These are phyloP conservation scores for Carcina quercana DNA, from an alignment of 2,888 invertebrate genomes.

Conservation along the genomic window DNA sequence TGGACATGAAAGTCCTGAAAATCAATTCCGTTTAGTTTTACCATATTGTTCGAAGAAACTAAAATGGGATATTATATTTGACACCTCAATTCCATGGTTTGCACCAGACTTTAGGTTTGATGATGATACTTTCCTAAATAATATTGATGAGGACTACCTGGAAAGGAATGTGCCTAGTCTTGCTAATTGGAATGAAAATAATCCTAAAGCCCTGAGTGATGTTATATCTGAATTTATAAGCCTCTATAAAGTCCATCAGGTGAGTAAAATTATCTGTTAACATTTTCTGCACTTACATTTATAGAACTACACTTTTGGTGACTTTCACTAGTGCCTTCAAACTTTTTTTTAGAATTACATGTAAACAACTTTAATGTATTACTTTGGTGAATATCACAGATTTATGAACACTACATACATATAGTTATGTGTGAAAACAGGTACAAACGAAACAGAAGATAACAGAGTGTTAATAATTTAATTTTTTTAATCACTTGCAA, in stretches of 20 bases:
- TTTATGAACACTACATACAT: too few relatives aligned
- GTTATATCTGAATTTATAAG: conserved; percentile 77
- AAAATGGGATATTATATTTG: conserved; percentile 82
- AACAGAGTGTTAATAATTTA: too few relatives aligned
- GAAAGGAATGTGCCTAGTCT: conserved; percentile 73
- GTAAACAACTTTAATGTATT: too few relatives aligned
- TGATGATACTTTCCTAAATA: conserved; percentile 77
- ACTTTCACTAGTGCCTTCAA: too few relatives aligned
- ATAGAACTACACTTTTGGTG: too few relatives aligned
- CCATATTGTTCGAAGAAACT: conserved; percentile 81
- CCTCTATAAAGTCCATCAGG: conserved; percentile 79
- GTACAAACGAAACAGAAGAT: too few relatives aligned
- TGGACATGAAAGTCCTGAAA: conserved; percentile 45
- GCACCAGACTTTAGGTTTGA: conserved; percentile 85
- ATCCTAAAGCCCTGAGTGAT: conserved; percentile 73
- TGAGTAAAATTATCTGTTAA: conserved; percentile 32
- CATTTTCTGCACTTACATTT: too few relatives aligned
- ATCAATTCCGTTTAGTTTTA: conserved; percentile 77
- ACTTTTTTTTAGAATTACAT: too few relatives aligned
- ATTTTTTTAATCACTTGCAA: too few relatives aligned
- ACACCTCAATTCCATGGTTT: conserved; percentile 75
- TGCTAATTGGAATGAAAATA: conserved; percentile 76
- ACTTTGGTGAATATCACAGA: too few relatives aligned
- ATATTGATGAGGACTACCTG: conserved; percentile 71
- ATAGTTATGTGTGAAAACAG: too few relatives aligned